Base-by-base conservation (phyloP, 2,797 vertebrate species). In the Enteromius radiatus region DNA sequence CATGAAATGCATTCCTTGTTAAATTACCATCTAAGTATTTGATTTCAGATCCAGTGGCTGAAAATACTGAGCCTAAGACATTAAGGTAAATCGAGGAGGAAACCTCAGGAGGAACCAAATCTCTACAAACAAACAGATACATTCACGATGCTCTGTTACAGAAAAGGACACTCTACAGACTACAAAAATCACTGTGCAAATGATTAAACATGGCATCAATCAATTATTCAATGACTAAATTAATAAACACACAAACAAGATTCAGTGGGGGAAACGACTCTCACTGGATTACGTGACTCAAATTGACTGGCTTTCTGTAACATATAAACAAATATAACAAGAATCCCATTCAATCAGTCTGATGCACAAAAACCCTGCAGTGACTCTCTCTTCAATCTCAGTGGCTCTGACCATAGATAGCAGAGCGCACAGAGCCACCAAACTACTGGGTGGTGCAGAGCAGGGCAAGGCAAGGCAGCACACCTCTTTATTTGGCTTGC, bases 401-500 rank as follows among this genome's bases (percentile, higher is more conserved):
- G 63, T 82, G 82, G 0, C 0, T 91, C 90, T 90, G 84, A 91
- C 93, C 92, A 93, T 92, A 95, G 92, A 94, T 91, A 94, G 94
- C 90, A 90, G 84, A 91, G 82, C 64, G 28, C 87, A 71, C 33
- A 33, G 78, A 87, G 86, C 71, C 75, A 67, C 82, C 68, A 85
- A 86, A 83, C 89, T 83, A 82, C 83, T 83, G 84, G 90, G 83
- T 70, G 81, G 76, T 75, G 64, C 45, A 64, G 67, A 76, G 79
- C 82, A 82, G 74, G 70, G 70, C 56, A 67, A 84, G 65, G 70
- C 63, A 67, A 84, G 78, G 91, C 89, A 91, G 69, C 21, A 80
- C 87, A 90, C 91, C 92, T 93, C 95, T 95, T 93, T 92, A 92
- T 96, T 94, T 93, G 95, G 95, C 90, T 85, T 82, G 31, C 88